phyloP scores from a whole-genome alignment of 2,888 invertebrate species.

The Cloeon dipterum region DNA sequence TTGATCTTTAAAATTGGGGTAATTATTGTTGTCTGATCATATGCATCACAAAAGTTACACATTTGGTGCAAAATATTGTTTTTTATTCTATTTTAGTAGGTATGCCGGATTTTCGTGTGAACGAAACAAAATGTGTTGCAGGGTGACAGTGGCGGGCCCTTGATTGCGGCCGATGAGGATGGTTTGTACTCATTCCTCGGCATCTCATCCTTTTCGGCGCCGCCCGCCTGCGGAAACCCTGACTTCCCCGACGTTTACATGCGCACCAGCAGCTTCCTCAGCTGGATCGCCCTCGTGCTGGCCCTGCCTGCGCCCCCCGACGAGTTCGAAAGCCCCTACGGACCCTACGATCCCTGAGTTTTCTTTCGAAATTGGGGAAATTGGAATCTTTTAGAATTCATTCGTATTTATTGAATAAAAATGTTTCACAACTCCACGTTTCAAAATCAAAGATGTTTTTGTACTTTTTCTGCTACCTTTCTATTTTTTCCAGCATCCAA shows the following conservation, averaged over 20 bases:
- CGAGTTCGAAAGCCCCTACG: no score
- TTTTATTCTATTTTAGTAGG: not conserved
- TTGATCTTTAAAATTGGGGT: no score
- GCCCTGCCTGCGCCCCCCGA: not conserved
- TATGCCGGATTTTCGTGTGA: not conserved
- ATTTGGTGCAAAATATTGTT: not conserved
- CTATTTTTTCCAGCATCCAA: no score
- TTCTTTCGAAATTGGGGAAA: no score
- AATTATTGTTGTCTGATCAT: no score
- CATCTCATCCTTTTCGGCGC: constrained; percentile 6
- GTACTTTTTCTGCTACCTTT: no score
- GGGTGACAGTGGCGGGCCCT: constrained; percentile 8
- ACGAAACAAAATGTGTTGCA: not conserved
- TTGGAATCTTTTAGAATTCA: no score
- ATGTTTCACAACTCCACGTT: no score
- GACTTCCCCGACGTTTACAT: constrained; percentile 7
- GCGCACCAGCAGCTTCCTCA: constrained; percentile 4
- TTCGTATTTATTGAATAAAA: no score
- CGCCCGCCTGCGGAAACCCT: constrained; percentile 5
- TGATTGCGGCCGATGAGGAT: constrained; percentile 5
- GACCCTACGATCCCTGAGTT: no score
- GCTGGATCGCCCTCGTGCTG: constrained; percentile 7
- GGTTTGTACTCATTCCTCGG: constrained; percentile 6
- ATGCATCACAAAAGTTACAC: no score
- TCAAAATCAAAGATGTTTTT: no score